Evolutionary conservation across 2,113 vertebrate genomes (phyloP).

Genomic region (Oncorhynchus masou): DNA sequence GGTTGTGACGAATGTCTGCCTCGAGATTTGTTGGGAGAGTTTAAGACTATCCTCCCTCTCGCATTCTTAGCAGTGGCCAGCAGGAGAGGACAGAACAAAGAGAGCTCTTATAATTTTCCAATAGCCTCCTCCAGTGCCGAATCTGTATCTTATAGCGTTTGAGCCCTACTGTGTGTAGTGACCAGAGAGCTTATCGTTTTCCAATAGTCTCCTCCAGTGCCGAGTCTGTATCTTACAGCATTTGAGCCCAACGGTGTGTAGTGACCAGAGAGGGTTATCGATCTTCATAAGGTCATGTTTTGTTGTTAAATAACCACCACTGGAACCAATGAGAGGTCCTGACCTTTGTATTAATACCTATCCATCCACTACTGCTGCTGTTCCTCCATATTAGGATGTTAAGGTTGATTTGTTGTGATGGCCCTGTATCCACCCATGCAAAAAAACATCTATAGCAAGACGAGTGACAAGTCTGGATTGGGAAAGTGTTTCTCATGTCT

Average conservation of each 20-base stretch:
- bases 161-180: conserved; percentile 56
- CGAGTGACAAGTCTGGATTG: not conserved
- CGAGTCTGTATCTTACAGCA: conserved; percentile 2
- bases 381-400: no score
- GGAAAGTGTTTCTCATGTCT: conserved; percentile 5
- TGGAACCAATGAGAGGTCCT: conserved; percentile 60
- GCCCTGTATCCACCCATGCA: no score
- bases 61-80: conserved; percentile 43
- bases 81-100: conserved; percentile 59
- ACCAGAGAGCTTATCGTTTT: conserved; percentile 68
- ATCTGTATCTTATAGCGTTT: conserved; percentile 20
- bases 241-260: conserved; percentile 55
- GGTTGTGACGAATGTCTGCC: no score
- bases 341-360: conserved; percentile 50
- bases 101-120: conserved; percentile 59
- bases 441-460: no score
- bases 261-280: conserved; percentile 57
- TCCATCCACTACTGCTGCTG: conserved; percentile 33
- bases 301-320: conserved; percentile 57
- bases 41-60: conserved; percentile 15
- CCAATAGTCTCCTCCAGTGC: conserved; percentile 53
- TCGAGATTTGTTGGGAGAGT: no score
- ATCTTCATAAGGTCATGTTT: conserved; percentile 66
- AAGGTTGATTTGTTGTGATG: not conserved
- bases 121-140: conserved; percentile 47